Conservation (phyloP, 2,797 vertebrate genomes). For the Artibeus lituratus region DNA sequence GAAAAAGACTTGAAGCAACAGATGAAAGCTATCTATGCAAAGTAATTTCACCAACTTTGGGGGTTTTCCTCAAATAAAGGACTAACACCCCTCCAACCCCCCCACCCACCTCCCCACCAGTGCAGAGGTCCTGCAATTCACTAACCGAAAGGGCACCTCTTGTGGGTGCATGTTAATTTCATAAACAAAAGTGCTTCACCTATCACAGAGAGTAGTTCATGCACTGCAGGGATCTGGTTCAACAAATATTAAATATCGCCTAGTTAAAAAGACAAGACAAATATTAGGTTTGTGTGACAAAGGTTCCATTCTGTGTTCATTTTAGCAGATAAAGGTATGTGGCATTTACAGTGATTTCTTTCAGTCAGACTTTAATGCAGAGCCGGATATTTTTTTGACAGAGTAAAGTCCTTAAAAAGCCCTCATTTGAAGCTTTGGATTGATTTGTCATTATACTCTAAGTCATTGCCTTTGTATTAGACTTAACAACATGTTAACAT, state of each 20-base stretch:
- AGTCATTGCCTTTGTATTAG: constrained; percentile 56
- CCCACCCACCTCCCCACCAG: background rate
- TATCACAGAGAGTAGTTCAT: background rate
- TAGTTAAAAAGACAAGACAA: constrained; percentile 61
- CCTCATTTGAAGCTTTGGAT: constrained; percentile 42
- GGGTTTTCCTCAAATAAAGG: background rate
- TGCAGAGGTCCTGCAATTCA: background rate
- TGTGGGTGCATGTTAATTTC: background rate
- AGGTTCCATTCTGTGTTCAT: constrained; percentile 52
- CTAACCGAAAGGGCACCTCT: background rate
- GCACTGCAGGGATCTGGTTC: constrained; percentile 1
- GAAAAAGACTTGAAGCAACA: background rate
- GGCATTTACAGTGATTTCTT: constrained; percentile 54
- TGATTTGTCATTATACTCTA: constrained; percentile 50
- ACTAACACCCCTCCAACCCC: background rate
- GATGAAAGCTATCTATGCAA: background rate
- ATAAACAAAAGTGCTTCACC: background rate
- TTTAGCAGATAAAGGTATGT: constrained; percentile 31
- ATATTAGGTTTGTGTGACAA: constrained; percentile 48
- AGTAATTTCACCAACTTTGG: background rate
- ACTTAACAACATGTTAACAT: constrained; percentile 46
- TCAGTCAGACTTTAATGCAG: constrained; percentile 49
- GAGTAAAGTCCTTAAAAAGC: constrained; percentile 67
- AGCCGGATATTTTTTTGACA: constrained; percentile 71
- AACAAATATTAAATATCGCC: constrained; percentile 46